Base-by-base conservation (phyloP, 2,797 vertebrate genomes). In the Holocentrus rufus region DNA sequence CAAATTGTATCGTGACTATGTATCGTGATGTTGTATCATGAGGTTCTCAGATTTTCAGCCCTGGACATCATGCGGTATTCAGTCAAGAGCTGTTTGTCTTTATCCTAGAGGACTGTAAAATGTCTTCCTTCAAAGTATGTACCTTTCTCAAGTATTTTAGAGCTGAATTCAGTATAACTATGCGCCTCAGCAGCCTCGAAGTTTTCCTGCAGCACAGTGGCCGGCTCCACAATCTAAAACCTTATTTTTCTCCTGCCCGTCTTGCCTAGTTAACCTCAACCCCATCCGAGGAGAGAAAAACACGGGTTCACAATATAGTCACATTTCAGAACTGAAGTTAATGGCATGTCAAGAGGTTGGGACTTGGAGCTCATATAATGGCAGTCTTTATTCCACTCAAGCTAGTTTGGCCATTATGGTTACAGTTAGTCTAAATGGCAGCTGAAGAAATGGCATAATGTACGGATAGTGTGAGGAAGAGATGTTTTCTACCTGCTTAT, bases 261-360 rank as follows among this genome's bases (percentile, higher is more conserved):
- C 44, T 58, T 64, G 54, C 14, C 59, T 65, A 54, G 80, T 84
- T 80, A 74, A 69, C 70, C 58, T 65, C 5, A 0, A 18, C 50
- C 71, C 80, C 65, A 34, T 75, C 47, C 13, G 9, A 47, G 34
- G 54, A 64, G 58, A 3, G 58, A 64, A 34, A 57, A 68, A 62
- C 36, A 47, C 77, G 39, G 62, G 13, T 34, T 23, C 42, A 65
- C 56, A 64, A 66, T 65, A 25, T 1, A 50, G 71, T 25, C 65
- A 23, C 79, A 68, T 81, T 60, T 65, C 63, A 80, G 70, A 60
- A 58, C 0, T 64, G 72, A 76, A 65, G 82, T 31, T 82, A 78
- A 77, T 78, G 69, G 79, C 0, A 59, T 69, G 74, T 66, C 78
- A 85, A 80, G 81, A 84, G 76, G 83, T 87, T 54, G 67, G 74